Evolutionary conservation across 2,113 vertebrate genomes (phyloP).

Genomic region (Gobiocypris rarus): DNA sequence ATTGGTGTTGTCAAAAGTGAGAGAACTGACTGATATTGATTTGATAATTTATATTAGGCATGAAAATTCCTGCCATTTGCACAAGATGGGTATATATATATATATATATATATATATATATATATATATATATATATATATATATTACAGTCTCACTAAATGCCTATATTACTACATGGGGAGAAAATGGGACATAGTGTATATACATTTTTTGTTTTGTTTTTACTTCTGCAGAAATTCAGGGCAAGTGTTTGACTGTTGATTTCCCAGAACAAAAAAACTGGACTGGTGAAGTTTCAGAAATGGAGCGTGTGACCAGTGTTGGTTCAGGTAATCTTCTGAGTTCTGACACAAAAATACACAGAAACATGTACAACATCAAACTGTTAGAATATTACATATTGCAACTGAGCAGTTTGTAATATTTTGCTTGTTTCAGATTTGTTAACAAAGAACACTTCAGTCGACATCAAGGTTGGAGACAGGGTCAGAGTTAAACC

Average conservation of each 20-base stretch:
- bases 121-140: no score
- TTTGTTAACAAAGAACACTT: neutral
- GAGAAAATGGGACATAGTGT: neutral
- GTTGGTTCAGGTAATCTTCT: slow-evolving; percentile 2
- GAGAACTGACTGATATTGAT: neutral
- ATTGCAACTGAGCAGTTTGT: neutral
- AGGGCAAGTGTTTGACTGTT: neutral
- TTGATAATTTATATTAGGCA: neutral
- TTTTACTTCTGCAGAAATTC: slow-evolving; percentile 1
- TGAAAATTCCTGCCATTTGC: neutral
- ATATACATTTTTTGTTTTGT: neutral
- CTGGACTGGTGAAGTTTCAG: slow-evolving; percentile 43
- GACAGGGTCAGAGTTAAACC: slow-evolving; percentile 45
- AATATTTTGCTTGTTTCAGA: neutral
- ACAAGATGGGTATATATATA: neutral
- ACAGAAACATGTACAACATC: neutral
- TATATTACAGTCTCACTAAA: no score
- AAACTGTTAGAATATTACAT: neutral
- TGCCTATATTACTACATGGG: no score
- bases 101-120: no score
- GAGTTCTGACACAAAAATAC: neutral
- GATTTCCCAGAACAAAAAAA: slow-evolving; percentile 33
- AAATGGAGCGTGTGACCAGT: slow-evolving; percentile 34
- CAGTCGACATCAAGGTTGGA: slow-evolving; percentile 10
- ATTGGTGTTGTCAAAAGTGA: slow-evolving; percentile 41